Conservation (phyloP, 1,140 invertebrate species). For the Pseudomyrmex cubaensis region DNA sequence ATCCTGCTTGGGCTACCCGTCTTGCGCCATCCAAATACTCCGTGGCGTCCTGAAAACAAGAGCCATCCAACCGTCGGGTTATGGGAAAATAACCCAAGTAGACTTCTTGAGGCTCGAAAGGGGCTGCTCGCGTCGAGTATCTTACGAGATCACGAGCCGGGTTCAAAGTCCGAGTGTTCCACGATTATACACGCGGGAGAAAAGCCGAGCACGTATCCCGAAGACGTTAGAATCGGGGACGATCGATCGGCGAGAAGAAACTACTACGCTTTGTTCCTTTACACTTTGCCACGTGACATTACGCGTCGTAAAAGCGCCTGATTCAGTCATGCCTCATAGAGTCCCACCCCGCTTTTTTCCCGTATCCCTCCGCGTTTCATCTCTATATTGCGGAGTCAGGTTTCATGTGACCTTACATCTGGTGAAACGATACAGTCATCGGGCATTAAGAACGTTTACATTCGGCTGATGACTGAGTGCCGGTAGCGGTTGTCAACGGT, state of each 20-base stretch:
- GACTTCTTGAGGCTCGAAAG: conserved; percentile 26
- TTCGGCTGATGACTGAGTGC: conserved; percentile 18
- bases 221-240: not conserved
- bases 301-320: conserved; percentile 31
- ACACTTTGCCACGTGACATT: conserved; percentile 53
- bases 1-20: conserved; percentile 76
- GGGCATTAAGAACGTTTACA: conserved; percentile 53
- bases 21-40: conserved; percentile 73
- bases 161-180: not conserved
- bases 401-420: conserved; percentile 72
- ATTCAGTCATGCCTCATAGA: conserved; percentile 71
- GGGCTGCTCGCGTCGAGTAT: conserved; percentile 16
- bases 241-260: conserved; percentile 25
- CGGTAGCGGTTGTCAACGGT: conserved; percentile 9
- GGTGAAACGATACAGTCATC: conserved; percentile 70
- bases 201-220: not conserved
- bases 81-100: conserved; percentile 58
- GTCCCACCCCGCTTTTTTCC: conserved; percentile 54
- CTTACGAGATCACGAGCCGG: conserved; percentile 26
- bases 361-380: conserved; percentile 38
- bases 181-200: not conserved
- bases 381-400: conserved; percentile 72
- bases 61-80: conserved; percentile 48
- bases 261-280: conserved; percentile 12
- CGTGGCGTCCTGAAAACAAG: conserved; percentile 62